Conservation (phyloP, 2,888 invertebrate genomes). For the Mesopsocus fuscifrons region DNA sequence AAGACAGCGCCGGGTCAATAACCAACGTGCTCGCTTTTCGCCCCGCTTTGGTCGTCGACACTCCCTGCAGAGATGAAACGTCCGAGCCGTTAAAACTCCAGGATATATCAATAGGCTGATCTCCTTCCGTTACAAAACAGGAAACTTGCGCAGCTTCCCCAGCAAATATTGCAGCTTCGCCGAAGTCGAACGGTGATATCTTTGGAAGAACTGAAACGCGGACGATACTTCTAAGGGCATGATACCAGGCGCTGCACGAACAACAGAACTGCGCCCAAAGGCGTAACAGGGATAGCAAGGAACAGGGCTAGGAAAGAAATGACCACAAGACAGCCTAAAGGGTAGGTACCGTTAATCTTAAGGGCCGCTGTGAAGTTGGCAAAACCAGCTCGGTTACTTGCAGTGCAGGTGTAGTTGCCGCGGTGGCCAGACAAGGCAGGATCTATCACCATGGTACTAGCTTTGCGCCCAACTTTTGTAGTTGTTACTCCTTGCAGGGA, state of each 20-base stretch:
- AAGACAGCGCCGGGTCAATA: conserved; percentile 17
- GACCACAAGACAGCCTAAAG: no score
- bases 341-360: conserved; percentile 39
- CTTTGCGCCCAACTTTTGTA: conserved; percentile 26
- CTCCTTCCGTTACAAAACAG: conserved; percentile 41
- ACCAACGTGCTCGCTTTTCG: conserved; percentile 22
- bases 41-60: conserved; percentile 26
- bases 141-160: conserved; percentile 62
- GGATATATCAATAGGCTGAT: conserved; percentile 31
- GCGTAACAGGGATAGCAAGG: no score
- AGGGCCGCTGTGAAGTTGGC: conserved; percentile 30
- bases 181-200: conserved; percentile 61
- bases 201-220: conserved; percentile 53
- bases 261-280: conserved; percentile 4
- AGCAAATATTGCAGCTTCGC: conserved; percentile 47
- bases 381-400: conserved; percentile 34
- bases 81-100: conserved; percentile 32
- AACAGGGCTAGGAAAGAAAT: no score
- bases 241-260: no score
- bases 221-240: no score
- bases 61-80: conserved; percentile 22
- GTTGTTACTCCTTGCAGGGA: conserved; percentile 28
- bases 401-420: conserved; percentile 37
- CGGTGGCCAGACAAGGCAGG: conserved; percentile 36
- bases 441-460: conserved; percentile 30